Evolutionary conservation across 2,113 vertebrate genomes (phyloP).

Genomic region (Seriola dumerili): DNA sequence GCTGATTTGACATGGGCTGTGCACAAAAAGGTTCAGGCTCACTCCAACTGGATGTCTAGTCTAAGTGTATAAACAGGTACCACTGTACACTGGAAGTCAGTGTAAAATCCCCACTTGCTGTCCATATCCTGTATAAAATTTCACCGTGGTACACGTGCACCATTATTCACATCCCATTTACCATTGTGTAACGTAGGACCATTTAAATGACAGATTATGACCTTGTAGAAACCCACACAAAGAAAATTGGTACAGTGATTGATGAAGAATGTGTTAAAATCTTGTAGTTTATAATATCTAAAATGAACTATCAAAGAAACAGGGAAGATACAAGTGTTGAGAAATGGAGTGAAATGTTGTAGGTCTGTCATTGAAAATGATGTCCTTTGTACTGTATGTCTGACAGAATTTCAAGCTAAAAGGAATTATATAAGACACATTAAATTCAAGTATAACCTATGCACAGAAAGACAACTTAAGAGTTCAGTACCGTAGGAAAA

Average conservation of each 20-base stretch:
- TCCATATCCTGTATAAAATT: not conserved
- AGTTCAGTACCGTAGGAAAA: not conserved
- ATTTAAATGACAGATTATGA: slow-evolving; percentile 51
- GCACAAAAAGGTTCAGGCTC: slow-evolving; percentile 48
- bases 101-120: not conserved
- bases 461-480: slow-evolving; percentile 7
- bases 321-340: not conserved
- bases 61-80: slow-evolving; percentile 16
- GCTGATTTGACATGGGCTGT: slow-evolving; percentile 65
- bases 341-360: slow-evolving; percentile 2
- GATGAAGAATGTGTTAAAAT: slow-evolving; percentile 33
- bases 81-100: slow-evolving; percentile 8
- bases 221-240: slow-evolving; percentile 43
- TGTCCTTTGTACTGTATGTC: slow-evolving; percentile 1
- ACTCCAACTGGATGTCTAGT: slow-evolving; percentile 24
- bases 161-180: slow-evolving; percentile 29
- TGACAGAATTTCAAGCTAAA: not conserved
- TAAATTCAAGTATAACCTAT: not conserved
- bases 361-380: not conserved
- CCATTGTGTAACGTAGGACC: not conserved
- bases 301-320: slow-evolving; percentile 23
- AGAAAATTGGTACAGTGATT: slow-evolving; percentile 36
- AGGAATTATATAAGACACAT: not conserved
- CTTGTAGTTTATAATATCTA: slow-evolving; percentile 26
- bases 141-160: not conserved